Base-by-base conservation (phyloP, 64 coral and sea anemone species). In the Catalaphyllia jardinei region DNA sequence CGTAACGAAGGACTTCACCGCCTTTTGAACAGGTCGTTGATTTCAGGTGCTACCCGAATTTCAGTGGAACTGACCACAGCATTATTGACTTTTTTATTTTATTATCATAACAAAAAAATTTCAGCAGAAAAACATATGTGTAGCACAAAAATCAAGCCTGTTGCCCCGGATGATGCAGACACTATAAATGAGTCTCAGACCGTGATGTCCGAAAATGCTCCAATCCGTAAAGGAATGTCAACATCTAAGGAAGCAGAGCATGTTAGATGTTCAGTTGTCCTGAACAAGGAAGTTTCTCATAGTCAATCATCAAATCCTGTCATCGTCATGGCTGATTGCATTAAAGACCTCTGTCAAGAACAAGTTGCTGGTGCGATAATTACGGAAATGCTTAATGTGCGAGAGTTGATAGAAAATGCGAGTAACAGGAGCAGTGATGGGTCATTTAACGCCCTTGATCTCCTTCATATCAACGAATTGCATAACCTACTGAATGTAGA, bases 101-200 rank as follows among this genome's bases (percentile, higher is more conserved):
- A 93, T 73, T 38, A 80, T 20, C 86, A 89, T 31, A 93, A 72
- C 67, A 33, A 76, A 31, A 93, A 93, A 76, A 76, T 67, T 13
- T 88, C 86, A 0, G 42, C 77, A 16, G 31, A 76, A 60, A 76
- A 88, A 76, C 86, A 76, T 28, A 61, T 20, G 11, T 88, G 86
- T 38, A 88, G 62, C 62, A 29, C 86, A 61, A 76, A 61, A 88
- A 19, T 62, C 31, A 73, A 61, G 71, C 75, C 52, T 62, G 72
- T 88, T 51, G 72, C 86, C 8, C 86, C 86, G 62, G 60, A 62
- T 29, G 73, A 59, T 20, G 72, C 31, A 11, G 13, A 10, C 42
- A 31, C 2, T n/a, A 0, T 0, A 16, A 42, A 52, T 1, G 27
- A 14, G 4, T n/a, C 6, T 52, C 13, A 8, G 13, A 10, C 52